phyloP scores from a whole-genome alignment of 37 sponge, comb jelly and placozoan species.

The Spongia lamella region DNA sequence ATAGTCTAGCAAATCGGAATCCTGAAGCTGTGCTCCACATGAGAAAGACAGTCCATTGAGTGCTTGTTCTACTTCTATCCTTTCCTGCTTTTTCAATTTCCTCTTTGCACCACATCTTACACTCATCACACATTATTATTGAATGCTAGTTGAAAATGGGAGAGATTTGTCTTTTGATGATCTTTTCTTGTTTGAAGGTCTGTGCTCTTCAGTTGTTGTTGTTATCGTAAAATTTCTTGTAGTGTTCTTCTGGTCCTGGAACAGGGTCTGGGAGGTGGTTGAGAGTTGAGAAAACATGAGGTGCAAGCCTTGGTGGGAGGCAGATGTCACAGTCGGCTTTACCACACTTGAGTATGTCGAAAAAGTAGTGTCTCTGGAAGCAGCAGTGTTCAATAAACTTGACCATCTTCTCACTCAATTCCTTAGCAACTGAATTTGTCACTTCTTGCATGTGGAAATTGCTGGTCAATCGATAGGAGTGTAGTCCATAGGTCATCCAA shows the following conservation, averaged over 20 bases:
- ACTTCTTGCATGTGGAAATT: background rate
- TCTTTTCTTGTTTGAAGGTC: conserved; percentile 1
- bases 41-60: conserved; percentile 29
- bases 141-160: conserved; percentile 30
- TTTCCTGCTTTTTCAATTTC: conserved; percentile 17
- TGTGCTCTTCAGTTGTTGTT: conserved; percentile 15
- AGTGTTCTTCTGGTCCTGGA: background rate
- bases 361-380: conserved; percentile 13
- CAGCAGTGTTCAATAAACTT: conserved; percentile 13
- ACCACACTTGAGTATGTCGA: conserved; percentile 19
- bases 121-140: conserved; percentile 34
- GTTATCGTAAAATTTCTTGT: background rate
- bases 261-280: background rate
- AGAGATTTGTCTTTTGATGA: conserved; percentile 20
- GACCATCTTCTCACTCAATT: background rate
- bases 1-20: conserved; percentile 21
- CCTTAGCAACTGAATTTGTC: conserved; percentile 11
- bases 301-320: background rate
- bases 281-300: background rate
- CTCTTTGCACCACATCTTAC: conserved; percentile 40
- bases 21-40: conserved; percentile 40
- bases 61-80: conserved; percentile 16
- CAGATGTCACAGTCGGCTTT: conserved; percentile 3
- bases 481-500: background rate
- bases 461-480: too few relatives aligned